Percentiles rank a stretch among this genome's conserved stretches.
Conservation (phyloP, 2,888 invertebrate genomes). For the Lasioglossum malachurum region DNA sequence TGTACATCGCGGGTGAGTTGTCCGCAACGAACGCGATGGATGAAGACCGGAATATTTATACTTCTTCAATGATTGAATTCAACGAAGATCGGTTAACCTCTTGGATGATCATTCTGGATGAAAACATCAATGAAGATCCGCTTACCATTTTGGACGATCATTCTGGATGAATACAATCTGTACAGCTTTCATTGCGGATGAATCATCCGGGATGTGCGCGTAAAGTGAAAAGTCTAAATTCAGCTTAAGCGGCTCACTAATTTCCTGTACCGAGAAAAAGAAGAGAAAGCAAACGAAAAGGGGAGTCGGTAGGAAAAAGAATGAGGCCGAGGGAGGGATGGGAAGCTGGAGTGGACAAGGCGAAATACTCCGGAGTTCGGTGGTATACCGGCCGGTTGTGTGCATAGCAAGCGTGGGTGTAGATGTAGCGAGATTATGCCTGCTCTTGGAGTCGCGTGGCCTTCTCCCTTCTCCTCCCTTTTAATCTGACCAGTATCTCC, state of each 20-base stretch:
- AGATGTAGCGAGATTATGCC: slow-evolving; percentile 79
- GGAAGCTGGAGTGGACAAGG: slow-evolving; percentile 67
- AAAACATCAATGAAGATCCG: no score
- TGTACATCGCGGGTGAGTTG: no score
- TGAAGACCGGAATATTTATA: no score
- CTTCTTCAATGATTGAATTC: no score
- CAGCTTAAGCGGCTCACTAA: slow-evolving; percentile 11
- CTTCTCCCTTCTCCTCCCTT: slow-evolving; percentile 69
- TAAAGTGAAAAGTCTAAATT: not conserved
- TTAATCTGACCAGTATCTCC: slow-evolving; percentile 49
- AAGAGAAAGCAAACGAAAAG: slow-evolving; percentile 43
- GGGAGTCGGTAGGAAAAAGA: slow-evolving; percentile 48
- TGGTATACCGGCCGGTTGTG: slow-evolving; percentile 67
- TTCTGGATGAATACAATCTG: not conserved
- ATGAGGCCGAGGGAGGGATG: slow-evolving; percentile 62
- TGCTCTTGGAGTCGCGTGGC: slow-evolving; percentile 79
- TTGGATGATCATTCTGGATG: no score
- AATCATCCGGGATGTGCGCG: not conserved
- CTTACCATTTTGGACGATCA: no score
- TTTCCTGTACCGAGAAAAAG: slow-evolving; percentile 20
- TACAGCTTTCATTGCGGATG: not conserved
- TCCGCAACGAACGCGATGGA: no score
- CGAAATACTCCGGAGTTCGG: slow-evolving; percentile 70
- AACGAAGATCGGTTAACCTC: no score
- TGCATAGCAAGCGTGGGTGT: slow-evolving; percentile 76